Evolutionary conservation across 1,140 invertebrate genomes (phyloP).

Genomic region (Hycleus cichorii): DNA sequence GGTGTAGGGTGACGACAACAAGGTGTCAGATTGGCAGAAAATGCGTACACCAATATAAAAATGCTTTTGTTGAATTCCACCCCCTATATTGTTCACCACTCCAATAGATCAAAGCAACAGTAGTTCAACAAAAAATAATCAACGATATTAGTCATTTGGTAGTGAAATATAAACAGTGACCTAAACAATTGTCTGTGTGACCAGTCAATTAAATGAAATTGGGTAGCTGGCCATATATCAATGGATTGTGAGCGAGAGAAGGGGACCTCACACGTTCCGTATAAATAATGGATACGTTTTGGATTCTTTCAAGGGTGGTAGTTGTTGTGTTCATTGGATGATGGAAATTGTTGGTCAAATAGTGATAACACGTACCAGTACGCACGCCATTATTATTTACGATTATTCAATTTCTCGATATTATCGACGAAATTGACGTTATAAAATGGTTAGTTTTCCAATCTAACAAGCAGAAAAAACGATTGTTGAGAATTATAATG

Average conservation of each 20-base stretch:
- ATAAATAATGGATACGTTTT: conserved; percentile 22
- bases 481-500: no score
- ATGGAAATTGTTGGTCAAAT: background rate
- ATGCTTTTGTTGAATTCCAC: no score
- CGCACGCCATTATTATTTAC: background rate
- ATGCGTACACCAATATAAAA: no score
- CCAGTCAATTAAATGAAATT: conserved; percentile 32
- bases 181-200: conserved; percentile 19
- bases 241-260: conserved; percentile 1
- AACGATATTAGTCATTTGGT: no score
- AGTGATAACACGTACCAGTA: background rate
- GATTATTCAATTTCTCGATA: background rate
- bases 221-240: conserved; percentile 27
- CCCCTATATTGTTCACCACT: no score
- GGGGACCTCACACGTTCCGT: conserved; percentile 26
- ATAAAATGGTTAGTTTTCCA: no score
- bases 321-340: background rate
- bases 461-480: no score
- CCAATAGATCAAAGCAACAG: no score
- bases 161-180: conserved; percentile 18
- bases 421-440: no score
- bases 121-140: no score
- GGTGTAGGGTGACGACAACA: no score
- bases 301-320: conserved; percentile 5
- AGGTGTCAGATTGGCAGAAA: no score